Conservation (phyloP, 2,888 invertebrate species). For the Meteorus colon region DNA sequence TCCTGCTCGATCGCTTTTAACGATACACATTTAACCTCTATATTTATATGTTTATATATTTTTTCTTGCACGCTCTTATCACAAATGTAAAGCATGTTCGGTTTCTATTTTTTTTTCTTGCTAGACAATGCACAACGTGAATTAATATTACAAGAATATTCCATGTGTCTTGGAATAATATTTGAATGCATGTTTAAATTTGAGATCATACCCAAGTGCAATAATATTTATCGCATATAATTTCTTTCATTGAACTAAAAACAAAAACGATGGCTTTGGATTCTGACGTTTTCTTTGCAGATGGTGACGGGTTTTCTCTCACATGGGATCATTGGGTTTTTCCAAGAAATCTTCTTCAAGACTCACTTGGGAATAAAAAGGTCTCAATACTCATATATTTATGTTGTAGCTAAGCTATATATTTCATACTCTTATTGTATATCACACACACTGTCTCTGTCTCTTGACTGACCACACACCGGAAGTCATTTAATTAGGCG, state of each 20-base stretch:
- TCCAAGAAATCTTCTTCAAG: not conserved
- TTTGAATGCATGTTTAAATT: no score
- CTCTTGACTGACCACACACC: slow-evolving; percentile 37
- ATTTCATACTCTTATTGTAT: not conserved
- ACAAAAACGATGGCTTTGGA: slow-evolving; percentile 59
- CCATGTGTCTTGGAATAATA: no score
- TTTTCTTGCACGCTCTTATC: not conserved
- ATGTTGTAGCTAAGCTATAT: slow-evolving; percentile 1
- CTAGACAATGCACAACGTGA: no score
- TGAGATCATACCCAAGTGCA: not conserved
- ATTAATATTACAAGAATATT: no score
- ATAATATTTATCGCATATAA: not conserved
- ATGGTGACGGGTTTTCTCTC: slow-evolving; percentile 68
- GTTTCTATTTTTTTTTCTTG: no score
- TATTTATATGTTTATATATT: no score
- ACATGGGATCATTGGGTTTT: slow-evolving; percentile 33
- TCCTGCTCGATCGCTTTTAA: slow-evolving; percentile 17
- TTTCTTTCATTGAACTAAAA: slow-evolving; percentile 15
- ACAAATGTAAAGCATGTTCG: not conserved
- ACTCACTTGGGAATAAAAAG: slow-evolving; percentile 12
- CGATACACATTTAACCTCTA: not conserved
- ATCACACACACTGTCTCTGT: slow-evolving; percentile 38
- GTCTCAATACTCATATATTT: slow-evolving; percentile 16
- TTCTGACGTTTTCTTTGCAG: slow-evolving; percentile 68
- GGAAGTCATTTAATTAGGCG: slow-evolving; percentile 54